Percentiles rank a stretch among this genome's conserved stretches.
These are phyloP conservation scores for Watsonalla binaria DNA, from an alignment of 2,888 invertebrate genomes.

Conservation along the genomic window DNA sequence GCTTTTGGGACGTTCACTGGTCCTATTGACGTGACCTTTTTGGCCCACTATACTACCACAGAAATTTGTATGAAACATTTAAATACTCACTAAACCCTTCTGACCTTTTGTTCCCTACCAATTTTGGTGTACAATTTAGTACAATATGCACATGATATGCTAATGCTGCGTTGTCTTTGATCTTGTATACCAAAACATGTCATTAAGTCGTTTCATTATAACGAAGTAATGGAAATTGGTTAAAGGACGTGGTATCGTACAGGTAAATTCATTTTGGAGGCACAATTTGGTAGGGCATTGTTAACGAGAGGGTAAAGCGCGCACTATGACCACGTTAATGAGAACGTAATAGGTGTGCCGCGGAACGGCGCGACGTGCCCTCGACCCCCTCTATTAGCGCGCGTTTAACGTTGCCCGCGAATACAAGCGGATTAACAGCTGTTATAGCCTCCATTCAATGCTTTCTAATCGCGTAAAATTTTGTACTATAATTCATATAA, in stretches of 20 bases:
- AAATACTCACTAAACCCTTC: neutral
- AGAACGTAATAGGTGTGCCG: constrained; percentile 62
- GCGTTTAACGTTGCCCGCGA: constrained; percentile 39
- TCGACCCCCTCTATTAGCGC: constrained; percentile 38
- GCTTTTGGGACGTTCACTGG: neutral
- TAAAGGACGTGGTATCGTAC: constrained; percentile 34
- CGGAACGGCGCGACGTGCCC: constrained; percentile 41
- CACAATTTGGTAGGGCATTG: constrained; percentile 52
- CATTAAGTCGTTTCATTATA: constrained; percentile 3
- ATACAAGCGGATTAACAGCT: constrained; percentile 39
- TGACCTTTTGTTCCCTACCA: neutral
- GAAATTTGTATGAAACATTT: neutral
- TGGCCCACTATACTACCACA: neutral
- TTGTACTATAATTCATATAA: neutral
- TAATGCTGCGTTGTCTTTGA: neutral
- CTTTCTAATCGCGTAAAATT: constrained; percentile 5
- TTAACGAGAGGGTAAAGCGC: constrained; percentile 56
- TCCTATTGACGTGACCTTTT: neutral
- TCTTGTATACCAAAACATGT: neutral
- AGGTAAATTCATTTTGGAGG: constrained; percentile 46
- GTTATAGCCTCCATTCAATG: constrained; percentile 32
- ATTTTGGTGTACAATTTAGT: neutral
- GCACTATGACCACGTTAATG: constrained; percentile 55
- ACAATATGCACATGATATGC: neutral
- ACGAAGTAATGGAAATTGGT: constrained; percentile 25